Evolutionary conservation across 2,113 vertebrate species (phyloP), one percentile per base, ranked within the genome.

Genomic region (Trinectes maculatus): DNA sequence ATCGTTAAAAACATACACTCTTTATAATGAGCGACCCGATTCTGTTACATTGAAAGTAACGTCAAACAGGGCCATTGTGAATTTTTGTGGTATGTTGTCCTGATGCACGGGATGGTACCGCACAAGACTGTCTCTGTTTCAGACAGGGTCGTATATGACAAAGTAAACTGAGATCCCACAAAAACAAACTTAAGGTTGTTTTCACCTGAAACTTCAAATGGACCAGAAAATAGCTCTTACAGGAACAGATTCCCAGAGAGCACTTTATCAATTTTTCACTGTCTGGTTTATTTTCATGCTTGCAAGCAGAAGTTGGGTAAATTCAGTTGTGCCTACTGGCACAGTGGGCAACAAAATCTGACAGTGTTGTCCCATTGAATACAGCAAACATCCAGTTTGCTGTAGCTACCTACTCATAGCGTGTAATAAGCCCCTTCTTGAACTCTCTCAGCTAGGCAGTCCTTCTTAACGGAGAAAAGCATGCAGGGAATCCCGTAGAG

Each of bases 401-500:
- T 7, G 18, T 18, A 54, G 36, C 25, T 65, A 56, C 82, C 70
- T 37, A 22, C 40, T 52, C 48, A 21, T 44, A 37, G 58, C 48
- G 24, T 5, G 37, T 56, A 75, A 59, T 29, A 31, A 75, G 59
- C 40, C 74, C 69, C 58, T 72, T 60, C 36, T 82, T 85, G 63
- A 87, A 76, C 80, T 56, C 44, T 60, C 58, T 62, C 59, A 64
- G 65, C 63, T 46, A 71, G 71, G 22, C 64, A 56, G 61, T 46
- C 9, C 11, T 31, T 69, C 80, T 69, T 68, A 26, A 74, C 68
- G 77, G 74, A 79, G 64, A 79, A 77, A 76, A 26, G 44, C 74
- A 82, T 39, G 57, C 75, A 74, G 62, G 65, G 79, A 74, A 81
- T 85, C 78, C 80, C 64, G 4, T 54, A 2, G 79, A 76, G 72